Evolutionary conservation across 2,888 invertebrate species (phyloP).

Genomic region (Oegoconia quadripuncta): DNA sequence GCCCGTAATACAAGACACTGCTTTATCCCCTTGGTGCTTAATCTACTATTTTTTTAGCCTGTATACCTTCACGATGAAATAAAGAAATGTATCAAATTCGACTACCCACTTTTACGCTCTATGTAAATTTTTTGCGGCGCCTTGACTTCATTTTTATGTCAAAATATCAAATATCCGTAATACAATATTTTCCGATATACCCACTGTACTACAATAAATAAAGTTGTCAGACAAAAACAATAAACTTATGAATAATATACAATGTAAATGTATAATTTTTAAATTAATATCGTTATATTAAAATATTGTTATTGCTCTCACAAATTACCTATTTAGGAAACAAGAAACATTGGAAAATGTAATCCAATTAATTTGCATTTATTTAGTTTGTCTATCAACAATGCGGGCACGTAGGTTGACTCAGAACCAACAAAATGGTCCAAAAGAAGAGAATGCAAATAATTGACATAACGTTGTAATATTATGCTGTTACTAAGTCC

Average conservation of each 20-base stretch:
- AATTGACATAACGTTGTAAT: conserved; percentile 3
- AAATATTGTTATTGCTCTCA: conserved; percentile 9
- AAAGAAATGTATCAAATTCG: too few species aligned
- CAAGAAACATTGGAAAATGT: conserved; percentile 7
- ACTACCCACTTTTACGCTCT: too few species aligned
- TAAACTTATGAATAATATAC: conserved; percentile 10
- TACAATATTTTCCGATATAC: conserved; percentile 6
- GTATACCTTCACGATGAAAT: too few species aligned
- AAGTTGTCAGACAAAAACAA: conserved; percentile 16
- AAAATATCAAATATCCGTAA: conserved; percentile 10
- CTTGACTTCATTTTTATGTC: conserved; percentile 4
- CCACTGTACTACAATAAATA: conserved; percentile 9
- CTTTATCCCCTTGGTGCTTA: too few species aligned
- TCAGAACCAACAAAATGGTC: not conserved
- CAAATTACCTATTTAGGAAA: conserved; percentile 10
- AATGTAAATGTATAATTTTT: conserved; percentile 11
- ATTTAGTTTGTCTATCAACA: not conserved
- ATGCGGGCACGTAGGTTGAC: not conserved
- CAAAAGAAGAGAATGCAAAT: conserved; percentile 8
- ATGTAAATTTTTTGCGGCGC: too few species aligned
- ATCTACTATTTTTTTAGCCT: too few species aligned
- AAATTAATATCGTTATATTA: conserved; percentile 8
- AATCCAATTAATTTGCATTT: conserved; percentile 2
- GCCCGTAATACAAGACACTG: too few species aligned
- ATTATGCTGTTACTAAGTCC: conserved; percentile 33